Base-by-base conservation (phyloP, 2,113 vertebrate genomes). In the Ophiodon elongatus region DNA sequence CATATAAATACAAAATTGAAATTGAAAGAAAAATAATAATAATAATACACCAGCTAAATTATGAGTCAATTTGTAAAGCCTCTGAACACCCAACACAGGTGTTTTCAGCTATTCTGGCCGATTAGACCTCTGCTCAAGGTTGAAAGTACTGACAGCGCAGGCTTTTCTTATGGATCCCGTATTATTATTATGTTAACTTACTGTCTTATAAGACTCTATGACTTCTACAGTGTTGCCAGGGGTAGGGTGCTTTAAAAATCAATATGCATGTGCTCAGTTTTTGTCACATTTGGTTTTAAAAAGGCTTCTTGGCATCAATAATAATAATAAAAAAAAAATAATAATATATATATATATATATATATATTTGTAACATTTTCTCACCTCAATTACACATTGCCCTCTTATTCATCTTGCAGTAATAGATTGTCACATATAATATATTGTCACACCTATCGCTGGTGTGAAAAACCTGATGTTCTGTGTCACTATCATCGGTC, bases 351-450 rank as follows among this genome's bases (percentile, higher is more conserved):
- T 52, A 47, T 56, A 7, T n/a, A 11, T 25, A 56, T 13, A 2
- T 39, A 39, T 39, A 39, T 39, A 39, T 27, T 50, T n/a, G 25
- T 52, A 7, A 35, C 2, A 29, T 19, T 45, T 59, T 29, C 11
- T 27, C 25, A 25, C 25, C 54, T 57, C n/a, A 23, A 27, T 57
- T 14, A 13, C n/a, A 45, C 17, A 17, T 77, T 29, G 8, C 9
- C 35, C 15, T 56, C 2, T 79, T 54, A 56, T 37, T 59, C 8
- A 21, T 52, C 67, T 41, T 0, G n/a, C n/a, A 65, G 47, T 17
- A 71, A 70, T 65, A 65, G 59, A 62, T 60, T 60, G 25, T 64
- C 41, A 29, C 73, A 39, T n/a, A n/a, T n/a, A n/a, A 70, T 65
- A 65, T 64, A 62, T 60, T 60, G 25, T 64, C 41, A 29, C 73